These are phyloP conservation scores for Todiramphus saurophagus DNA, from an alignment of 2,113 vertebrate species.

Conservation along the genomic window DNA sequence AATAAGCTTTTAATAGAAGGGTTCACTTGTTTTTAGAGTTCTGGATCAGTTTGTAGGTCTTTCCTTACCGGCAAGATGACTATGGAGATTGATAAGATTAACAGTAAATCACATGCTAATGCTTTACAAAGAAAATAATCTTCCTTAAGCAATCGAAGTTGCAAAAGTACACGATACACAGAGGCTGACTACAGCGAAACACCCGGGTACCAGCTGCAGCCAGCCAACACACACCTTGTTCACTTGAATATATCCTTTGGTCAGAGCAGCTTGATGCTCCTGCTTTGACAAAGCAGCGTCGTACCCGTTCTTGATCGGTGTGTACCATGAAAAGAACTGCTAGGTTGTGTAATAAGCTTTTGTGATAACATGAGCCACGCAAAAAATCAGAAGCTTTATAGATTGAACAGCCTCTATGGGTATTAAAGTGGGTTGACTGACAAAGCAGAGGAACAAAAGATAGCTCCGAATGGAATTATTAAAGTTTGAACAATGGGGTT, in stretches of 20 bases:
- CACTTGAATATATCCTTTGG: background rate
- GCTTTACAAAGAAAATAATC: background rate
- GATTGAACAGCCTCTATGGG: conserved; percentile 24
- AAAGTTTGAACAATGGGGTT: conserved; percentile 35
- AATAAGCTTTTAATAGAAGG: background rate
- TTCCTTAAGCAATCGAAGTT: background rate
- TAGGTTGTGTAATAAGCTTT: conserved; percentile 40
- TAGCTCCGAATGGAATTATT: conserved; percentile 21
- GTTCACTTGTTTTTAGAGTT: background rate
- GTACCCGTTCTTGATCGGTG: background rate
- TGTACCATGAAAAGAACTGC: background rate
- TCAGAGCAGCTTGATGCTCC: background rate
- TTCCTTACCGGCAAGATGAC: background rate
- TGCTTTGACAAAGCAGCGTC: background rate
- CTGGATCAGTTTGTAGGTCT: background rate
- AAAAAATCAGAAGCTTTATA: conserved; percentile 45
- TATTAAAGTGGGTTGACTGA: conserved; percentile 33
- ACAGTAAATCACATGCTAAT: background rate
- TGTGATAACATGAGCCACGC: conserved; percentile 15
- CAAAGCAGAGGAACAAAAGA: conserved; percentile 54
- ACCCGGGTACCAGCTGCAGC: background rate
- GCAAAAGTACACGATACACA: background rate
- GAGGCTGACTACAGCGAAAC: background rate
- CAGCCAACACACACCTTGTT: background rate
- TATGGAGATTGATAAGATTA: background rate